A percentile compares a stretch with the other conserved stretches of the same genome.
phyloP scores from a whole-genome alignment of 2,113 vertebrate species.

The Myocastor coypus region DNA sequence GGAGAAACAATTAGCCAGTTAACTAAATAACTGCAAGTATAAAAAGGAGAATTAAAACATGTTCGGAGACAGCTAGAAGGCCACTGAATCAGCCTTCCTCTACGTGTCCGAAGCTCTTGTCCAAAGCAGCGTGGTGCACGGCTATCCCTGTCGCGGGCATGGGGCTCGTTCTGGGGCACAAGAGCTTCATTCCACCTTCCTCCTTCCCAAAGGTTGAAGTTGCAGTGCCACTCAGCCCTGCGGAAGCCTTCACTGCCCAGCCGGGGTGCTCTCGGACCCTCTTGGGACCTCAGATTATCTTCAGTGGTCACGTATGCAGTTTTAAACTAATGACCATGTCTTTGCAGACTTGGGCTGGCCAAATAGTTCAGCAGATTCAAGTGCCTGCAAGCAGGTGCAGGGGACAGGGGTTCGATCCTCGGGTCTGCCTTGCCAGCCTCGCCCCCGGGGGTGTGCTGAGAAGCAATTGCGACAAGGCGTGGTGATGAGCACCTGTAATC shows the following conservation, averaged over 20 bases:
- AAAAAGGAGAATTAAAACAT: background rate
- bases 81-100: background rate
- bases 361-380: too few relatives aligned
- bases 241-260: background rate
- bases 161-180: background rate
- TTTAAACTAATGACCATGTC: background rate
- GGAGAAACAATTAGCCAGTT: constrained; percentile 7
- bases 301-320: background rate
- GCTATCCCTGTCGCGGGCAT: background rate
- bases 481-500: too few relatives aligned
- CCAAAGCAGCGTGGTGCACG: background rate
- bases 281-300: background rate
- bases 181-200: background rate
- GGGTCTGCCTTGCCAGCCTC: too few relatives aligned
- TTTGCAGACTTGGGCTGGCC: background rate
- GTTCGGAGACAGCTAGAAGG: background rate
- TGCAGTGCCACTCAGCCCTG: background rate
- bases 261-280: background rate
- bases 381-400: too few relatives aligned
- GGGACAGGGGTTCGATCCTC: too few relatives aligned
- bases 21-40: background rate
- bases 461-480: too few relatives aligned
- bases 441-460: too few relatives aligned
- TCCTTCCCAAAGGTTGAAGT: background rate
- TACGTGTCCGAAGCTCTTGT: background rate